Conservation (phyloP, 2,113 vertebrate genomes). For the Serinus canaria region DNA sequence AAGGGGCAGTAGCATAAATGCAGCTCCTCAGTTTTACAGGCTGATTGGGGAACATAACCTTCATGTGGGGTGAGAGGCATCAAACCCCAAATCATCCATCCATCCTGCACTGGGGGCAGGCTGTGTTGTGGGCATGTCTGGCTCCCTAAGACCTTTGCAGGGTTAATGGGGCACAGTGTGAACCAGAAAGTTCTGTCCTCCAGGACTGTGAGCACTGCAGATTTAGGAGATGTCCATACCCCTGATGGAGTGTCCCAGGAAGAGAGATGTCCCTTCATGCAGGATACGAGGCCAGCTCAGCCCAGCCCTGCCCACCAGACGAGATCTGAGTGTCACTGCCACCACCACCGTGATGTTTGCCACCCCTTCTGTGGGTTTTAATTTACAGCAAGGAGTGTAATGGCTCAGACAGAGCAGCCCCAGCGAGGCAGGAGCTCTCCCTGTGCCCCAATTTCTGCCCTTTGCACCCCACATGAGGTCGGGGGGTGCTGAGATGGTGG, state of each 20-base stretch:
- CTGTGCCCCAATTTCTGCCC: neutral
- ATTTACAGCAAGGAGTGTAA: neutral
- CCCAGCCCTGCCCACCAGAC: fast-evolving
- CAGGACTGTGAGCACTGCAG: neutral
- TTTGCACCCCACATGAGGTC: fast-evolving
- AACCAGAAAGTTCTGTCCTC: neutral
- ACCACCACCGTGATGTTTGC: neutral
- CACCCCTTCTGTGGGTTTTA: neutral
- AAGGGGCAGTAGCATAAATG: neutral
- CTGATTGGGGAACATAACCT: neutral
- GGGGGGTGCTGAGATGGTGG: neutral
- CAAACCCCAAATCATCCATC: neutral
- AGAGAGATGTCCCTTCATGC: neutral
- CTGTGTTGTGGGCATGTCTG: neutral
- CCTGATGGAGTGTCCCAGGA: neutral
- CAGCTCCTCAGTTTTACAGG: neutral
- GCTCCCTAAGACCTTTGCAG: neutral
- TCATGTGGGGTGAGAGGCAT: neutral
- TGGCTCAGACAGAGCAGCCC: neutral
- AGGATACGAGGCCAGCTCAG: neutral
- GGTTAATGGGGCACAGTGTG: neutral
- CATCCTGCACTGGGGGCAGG: neutral
- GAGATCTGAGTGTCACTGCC: fast-evolving
- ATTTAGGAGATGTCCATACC: neutral
- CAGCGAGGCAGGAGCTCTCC: neutral